Evolutionary conservation across 2,797 vertebrate genomes (phyloP), one percentile per base, ranked within the genome.

Genomic region (Basileuterus tristriatus): DNA sequence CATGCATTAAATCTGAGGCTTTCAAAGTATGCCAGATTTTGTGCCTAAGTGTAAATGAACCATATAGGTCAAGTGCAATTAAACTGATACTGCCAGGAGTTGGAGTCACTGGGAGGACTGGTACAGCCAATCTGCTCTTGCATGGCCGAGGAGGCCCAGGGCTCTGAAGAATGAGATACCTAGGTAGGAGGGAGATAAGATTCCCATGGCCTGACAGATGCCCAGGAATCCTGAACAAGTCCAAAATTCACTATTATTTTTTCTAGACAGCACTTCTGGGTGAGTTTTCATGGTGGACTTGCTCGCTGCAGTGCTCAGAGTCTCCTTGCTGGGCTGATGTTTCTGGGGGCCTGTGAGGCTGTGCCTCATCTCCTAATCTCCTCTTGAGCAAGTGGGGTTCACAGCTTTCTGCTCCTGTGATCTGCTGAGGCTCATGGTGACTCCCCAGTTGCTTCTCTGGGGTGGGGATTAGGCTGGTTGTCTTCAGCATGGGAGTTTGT

Each of bases 251-350:
- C 9, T 62, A 23, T 39, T 76, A 1, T 19, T 72, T 75, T 82
- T 78, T 53, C 46, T 50, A 47, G 34, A 50, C 11, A 20, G 12
- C 7, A 44, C 4, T 72, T 87, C 30, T 47, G 55, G 59, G 15
- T 30, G 36, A 39, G 6, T 89, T 92, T 83, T 63, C 47, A 9
- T 27, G 30, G 34, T 55, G 27, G 39, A 8, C 12, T 72, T 65
- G 10, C 6, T 34, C 0, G 0, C 34, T 75, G n/a, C 16, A 19
- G 36, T 37, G 19, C 30, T 53, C 19, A 24, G 49, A 53, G 19
- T 16, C 24, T 58, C 10, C 27, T 65, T 59, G 18, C 15, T 55
- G 56, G n/a, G 15, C 43, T 87, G 67, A 72, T 6, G 15, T 29
- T 83, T 72, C 8, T 23, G 34, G 32, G 53, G 8, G 60, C 23